Conservation (phyloP, 2,888 invertebrate genomes). For the Eurytoma adleriae region DNA sequence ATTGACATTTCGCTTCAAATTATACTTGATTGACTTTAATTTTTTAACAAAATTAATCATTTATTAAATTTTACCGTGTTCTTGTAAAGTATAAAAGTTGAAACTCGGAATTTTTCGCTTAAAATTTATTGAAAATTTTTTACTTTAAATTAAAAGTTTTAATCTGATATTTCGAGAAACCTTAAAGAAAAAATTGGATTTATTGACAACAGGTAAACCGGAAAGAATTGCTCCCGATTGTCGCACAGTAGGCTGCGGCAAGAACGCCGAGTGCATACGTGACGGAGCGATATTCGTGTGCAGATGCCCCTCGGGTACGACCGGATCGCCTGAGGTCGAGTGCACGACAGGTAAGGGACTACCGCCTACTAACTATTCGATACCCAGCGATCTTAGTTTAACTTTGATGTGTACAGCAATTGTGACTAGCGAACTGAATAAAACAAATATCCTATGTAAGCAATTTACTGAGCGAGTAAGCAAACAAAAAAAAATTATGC, state of each 20-base stretch:
- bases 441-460: constrained; percentile 22
- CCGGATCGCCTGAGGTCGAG: constrained; percentile 84
- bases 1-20: no score
- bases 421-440: constrained; percentile 71
- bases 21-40: no score
- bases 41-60: no score
- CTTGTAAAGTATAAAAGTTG: no score
- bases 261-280: constrained; percentile 91
- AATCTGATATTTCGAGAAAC: no score
- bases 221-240: constrained; percentile 81
- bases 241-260: constrained; percentile 89
- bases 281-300: constrained; percentile 91
- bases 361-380: constrained; percentile 62
- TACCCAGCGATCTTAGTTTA: constrained; percentile 49
- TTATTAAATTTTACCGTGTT: no score
- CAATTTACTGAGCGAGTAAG: constrained; percentile 51
- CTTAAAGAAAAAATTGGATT: no score
- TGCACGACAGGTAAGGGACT: constrained; percentile 81
- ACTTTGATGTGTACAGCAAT: constrained; percentile 71
- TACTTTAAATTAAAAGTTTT: no score
- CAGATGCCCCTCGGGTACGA: constrained; percentile 86
- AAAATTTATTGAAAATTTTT: no score
- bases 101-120: no score
- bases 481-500: constrained; percentile 62
- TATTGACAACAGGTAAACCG: constrained; percentile 64